These are phyloP conservation scores for Apantesis nais DNA, from an alignment of 2,888 invertebrate genomes.

Conservation along the genomic window DNA sequence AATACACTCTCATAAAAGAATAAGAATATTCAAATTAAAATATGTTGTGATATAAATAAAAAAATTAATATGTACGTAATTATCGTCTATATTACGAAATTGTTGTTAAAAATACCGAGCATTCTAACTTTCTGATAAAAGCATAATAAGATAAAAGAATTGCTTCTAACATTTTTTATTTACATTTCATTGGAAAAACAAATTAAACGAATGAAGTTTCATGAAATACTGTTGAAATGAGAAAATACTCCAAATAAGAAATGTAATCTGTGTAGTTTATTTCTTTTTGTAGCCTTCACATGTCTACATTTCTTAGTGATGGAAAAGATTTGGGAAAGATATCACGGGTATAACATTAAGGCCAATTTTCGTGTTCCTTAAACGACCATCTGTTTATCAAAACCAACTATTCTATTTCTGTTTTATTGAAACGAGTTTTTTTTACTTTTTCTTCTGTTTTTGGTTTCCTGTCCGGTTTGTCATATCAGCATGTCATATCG, in stretches of 20 bases:
- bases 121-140: constrained; percentile 19
- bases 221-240: constrained; percentile 11
- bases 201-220: constrained; percentile 21
- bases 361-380: neutral
- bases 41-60: neutral
- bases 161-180: constrained; percentile 28
- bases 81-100: constrained; percentile 15
- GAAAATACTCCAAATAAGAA: neutral
- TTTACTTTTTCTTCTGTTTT: neutral
- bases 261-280: neutral
- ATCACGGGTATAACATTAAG: neutral
- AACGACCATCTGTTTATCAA: neutral
- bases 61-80: neutral
- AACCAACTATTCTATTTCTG: neutral
- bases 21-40: neutral
- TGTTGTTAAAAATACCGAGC: constrained; percentile 9
- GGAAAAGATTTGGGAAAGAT: neutral
- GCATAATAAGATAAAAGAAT: constrained; percentile 27
- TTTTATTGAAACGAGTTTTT: neutral
- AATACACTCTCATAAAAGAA: neutral
- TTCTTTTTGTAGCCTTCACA: neutral
- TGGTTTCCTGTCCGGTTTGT: no score
- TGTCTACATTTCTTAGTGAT: constrained; percentile 2
- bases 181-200: constrained; percentile 26
- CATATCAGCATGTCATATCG: no score